phyloP scores from a whole-genome alignment of 37 sponge, comb jelly and placozoan species.

The Beroe forskalii region DNA sequence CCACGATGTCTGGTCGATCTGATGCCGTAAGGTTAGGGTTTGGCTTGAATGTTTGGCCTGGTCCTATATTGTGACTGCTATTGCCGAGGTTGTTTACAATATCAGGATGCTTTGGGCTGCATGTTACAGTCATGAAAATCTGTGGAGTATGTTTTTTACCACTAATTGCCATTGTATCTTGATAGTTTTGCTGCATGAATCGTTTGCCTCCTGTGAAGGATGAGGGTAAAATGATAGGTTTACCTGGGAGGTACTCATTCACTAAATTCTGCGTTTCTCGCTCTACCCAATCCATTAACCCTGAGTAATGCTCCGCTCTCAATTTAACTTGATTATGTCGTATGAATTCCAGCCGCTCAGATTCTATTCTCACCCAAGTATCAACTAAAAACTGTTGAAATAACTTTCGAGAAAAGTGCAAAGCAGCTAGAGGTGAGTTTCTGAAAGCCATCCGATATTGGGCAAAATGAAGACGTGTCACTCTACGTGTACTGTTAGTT shows the following conservation, averaged over 20 bases:
- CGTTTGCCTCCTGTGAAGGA: slow-evolving; percentile 73
- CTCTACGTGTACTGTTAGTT: not conserved
- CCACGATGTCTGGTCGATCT: no score
- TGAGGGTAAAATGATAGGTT: slow-evolving; percentile 69
- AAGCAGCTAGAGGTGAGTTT: not conserved
- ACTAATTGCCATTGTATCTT: slow-evolving; percentile 75
- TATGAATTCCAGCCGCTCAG: slow-evolving; percentile 69
- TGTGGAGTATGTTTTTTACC: slow-evolving; percentile 67
- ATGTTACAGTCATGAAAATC: slow-evolving; percentile 71
- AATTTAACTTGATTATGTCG: slow-evolving; percentile 43
- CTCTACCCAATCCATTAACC: slow-evolving; percentile 46
- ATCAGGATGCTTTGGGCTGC: slow-evolving; percentile 72
- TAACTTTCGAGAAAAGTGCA: slow-evolving; percentile 43
- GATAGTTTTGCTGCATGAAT: slow-evolving; percentile 70
- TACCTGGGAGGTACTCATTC: slow-evolving; percentile 70
- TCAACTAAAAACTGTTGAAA: slow-evolving; percentile 75
- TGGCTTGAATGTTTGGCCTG: no score
- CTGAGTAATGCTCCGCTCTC: slow-evolving; percentile 65
- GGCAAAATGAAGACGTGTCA: not conserved
- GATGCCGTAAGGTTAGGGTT: no score
- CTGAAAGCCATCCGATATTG: slow-evolving; percentile 18
- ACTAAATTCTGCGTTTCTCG: slow-evolving; percentile 20
- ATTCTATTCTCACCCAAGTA: slow-evolving; percentile 69
- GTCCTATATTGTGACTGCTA: not conserved
- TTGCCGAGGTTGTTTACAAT: slow-evolving; percentile 65